Base-by-base conservation (phyloP, 1,140 invertebrate genomes). In the Stenopsyche tienmushanensis region DNA sequence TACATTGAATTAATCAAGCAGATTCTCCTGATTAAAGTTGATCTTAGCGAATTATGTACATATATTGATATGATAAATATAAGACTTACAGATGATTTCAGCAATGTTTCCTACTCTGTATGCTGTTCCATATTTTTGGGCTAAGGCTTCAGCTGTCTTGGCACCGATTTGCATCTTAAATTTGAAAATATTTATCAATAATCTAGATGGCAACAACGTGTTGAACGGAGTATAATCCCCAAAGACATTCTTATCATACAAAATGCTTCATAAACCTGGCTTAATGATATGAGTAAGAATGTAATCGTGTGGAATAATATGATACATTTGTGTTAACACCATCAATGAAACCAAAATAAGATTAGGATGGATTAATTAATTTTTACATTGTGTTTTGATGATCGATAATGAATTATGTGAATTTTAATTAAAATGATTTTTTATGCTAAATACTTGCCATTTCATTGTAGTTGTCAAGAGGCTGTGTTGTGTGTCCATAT, bases 401-500 rank as follows among this genome's bases (percentile, higher is more conserved):
- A 7, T 34, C 29, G 29, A 41, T 39, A 59, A 45, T 44, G 41
- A 44, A 44, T 45, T 15, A n/a, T 23, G 15, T 59, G 2, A 44
- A 47, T 47, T 15, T 47, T 15, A 60, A 26, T 18, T 25, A 47
- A 26, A 60, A 26, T 20, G 62, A 5, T 57, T 59, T n/a, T 45
- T 66, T n/a, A n/a, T n/a, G n/a, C n/a, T n/a, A n/a, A n/a, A n/a
- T 41, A 72, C 76, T 76, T 74, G 84, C 81, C 69, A 86, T 75
- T 65, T 86, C 83, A 3, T 82, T 72, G 65, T 83, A 85, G 71
- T 89, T 87, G 0, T 82, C 79, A 1, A 83, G 72, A 62, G 83
- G 85, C 1, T 75, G 67, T 1, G 52, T 74, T 1, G 73, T 73
- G 63, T 80, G 74, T 0, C 84, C 80, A 68, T 84, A 84, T 0